Percentiles rank a stretch among this genome's conserved stretches.
Conservation (phyloP, 2,113 vertebrate species). For the Nothoprocta perdicaria region DNA sequence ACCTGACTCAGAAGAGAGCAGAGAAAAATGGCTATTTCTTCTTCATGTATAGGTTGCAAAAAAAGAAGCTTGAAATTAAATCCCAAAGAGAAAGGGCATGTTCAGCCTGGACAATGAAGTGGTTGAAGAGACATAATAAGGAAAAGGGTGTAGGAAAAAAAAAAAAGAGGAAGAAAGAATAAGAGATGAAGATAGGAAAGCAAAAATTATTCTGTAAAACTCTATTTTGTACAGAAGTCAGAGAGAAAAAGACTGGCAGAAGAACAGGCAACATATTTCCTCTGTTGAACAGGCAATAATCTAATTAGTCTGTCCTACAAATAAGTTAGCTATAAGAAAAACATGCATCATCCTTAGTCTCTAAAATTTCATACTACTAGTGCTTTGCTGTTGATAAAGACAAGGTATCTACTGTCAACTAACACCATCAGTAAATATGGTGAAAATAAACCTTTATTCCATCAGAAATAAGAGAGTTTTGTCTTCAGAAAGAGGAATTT, state of each 20-base stretch:
- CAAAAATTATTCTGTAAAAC: background rate
- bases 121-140: constrained; percentile 38
- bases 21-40: constrained; percentile 44
- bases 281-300: background rate
- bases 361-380: background rate
- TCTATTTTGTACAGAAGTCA: background rate
- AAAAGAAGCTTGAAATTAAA: constrained; percentile 49
- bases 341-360: background rate
- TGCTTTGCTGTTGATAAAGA: background rate
- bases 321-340: background rate
- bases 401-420: background rate
- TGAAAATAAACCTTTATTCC: background rate
- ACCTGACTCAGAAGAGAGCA: constrained; percentile 59
- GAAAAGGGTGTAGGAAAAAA: background rate
- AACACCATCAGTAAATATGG: background rate
- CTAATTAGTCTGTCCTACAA: background rate
- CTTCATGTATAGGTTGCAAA: constrained; percentile 31
- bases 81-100: constrained; percentile 54
- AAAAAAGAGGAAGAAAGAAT: background rate
- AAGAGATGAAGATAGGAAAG: background rate
- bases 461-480: background rate
- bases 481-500: background rate
- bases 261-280: background rate
- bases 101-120: constrained; percentile 39
- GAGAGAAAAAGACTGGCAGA: background rate